These are phyloP conservation scores for Lepilemur ruficaudatus DNA, from an alignment of 2,797 vertebrate species.

Conservation along the genomic window DNA sequence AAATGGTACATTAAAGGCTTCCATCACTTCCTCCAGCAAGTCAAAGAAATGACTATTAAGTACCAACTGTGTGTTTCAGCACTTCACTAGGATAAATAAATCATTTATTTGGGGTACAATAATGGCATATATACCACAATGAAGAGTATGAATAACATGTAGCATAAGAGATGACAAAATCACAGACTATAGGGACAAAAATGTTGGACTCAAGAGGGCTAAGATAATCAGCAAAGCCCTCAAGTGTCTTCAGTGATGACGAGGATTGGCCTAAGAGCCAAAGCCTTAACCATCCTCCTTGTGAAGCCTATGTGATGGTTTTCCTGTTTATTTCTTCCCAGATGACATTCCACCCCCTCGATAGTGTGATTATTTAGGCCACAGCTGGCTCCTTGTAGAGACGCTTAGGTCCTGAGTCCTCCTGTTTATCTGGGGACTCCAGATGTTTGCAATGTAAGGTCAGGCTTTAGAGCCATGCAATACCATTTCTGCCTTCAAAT, in stretches of 20 bases:
- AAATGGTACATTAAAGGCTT: background rate
- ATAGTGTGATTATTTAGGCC: background rate
- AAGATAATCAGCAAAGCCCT: background rate
- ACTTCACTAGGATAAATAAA: background rate
- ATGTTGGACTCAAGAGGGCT: background rate
- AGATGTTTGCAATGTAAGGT: background rate
- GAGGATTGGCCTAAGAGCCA: background rate
- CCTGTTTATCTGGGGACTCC: background rate
- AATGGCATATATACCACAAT: background rate
- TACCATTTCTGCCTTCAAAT: background rate
- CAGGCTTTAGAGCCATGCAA: background rate
- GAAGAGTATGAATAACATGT: background rate
- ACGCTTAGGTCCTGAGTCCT: background rate
- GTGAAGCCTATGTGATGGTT: background rate
- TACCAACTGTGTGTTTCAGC: background rate
- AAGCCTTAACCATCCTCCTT: background rate
- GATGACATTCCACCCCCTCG: background rate
- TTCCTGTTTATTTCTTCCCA: background rate
- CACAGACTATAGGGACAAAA: background rate
- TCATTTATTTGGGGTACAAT: background rate
- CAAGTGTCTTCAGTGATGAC: background rate
- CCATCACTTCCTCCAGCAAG: background rate
- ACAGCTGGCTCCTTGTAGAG: background rate
- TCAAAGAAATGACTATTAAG: background rate
- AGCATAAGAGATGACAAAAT: background rate